Conservation (phyloP, 2,888 invertebrate genomes). For the Toxonevra muliebris region DNA sequence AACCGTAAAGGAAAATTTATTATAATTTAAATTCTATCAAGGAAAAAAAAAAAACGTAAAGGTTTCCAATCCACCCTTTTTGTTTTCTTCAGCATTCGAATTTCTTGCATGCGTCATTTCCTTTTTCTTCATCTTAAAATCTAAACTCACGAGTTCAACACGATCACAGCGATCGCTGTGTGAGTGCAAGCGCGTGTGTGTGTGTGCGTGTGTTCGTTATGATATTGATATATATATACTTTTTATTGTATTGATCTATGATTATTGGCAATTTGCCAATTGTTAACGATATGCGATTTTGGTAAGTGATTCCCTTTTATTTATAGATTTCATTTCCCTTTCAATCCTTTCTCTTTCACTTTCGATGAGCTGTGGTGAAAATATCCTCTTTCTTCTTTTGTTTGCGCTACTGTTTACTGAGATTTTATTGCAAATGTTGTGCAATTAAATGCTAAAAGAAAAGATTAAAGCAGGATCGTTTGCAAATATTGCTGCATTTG, state of each 20-base stretch:
- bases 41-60: slow-evolving; percentile 10
- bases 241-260: slow-evolving; percentile 21
- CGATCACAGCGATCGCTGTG: neutral
- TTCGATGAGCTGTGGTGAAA: slow-evolving; percentile 35
- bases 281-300: slow-evolving; percentile 32
- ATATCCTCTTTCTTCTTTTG: slow-evolving; percentile 31
- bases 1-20: slow-evolving; percentile 19
- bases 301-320: slow-evolving; percentile 12
- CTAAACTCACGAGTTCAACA: no score
- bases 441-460: slow-evolving; percentile 14
- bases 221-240: slow-evolving; percentile 28
- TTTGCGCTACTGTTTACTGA: slow-evolving; percentile 12
- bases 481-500: slow-evolving; percentile 36
- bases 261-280: slow-evolving; percentile 34
- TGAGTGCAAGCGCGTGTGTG: slow-evolving; percentile 8
- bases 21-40: slow-evolving; percentile 11
- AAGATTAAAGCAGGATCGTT: slow-evolving; percentile 35
- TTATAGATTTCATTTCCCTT: slow-evolving; percentile 27
- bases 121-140: neutral
- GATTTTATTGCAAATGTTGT: slow-evolving; percentile 27
- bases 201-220: slow-evolving; percentile 11
- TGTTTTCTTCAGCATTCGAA: neutral
- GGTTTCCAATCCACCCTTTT: slow-evolving; percentile 2
- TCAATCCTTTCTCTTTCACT: slow-evolving; percentile 11
- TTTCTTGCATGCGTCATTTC: neutral